Conservation (phyloP, 2,113 vertebrate genomes). For the Paramisgurnus dabryanus region DNA sequence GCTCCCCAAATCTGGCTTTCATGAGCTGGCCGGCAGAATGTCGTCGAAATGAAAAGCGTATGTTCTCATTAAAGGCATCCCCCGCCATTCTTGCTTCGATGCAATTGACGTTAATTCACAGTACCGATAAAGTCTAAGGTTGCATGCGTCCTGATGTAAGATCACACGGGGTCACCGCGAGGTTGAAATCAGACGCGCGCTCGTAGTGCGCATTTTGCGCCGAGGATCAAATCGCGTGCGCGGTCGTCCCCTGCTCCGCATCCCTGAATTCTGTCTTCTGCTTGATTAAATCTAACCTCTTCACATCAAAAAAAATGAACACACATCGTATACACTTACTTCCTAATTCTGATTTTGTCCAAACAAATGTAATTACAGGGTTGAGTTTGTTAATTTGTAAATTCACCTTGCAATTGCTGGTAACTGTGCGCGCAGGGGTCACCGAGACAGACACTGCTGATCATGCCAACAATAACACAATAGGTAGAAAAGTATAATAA, state of each 20-base stretch:
- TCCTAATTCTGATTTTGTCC: conserved; percentile 51
- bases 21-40: conserved; percentile 50
- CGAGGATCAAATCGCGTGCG: conserved; percentile 57
- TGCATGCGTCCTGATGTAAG: conserved; percentile 63
- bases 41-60: conserved; percentile 71
- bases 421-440: conserved; percentile 40
- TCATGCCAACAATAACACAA: neutral
- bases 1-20: conserved; percentile 37
- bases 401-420: conserved; percentile 55
- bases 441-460: conserved; percentile 12
- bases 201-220: conserved; percentile 54
- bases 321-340: conserved; percentile 44
- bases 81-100: conserved; percentile 55
- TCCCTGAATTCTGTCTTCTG: conserved; percentile 27
- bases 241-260: conserved; percentile 21
- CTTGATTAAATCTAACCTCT: conserved; percentile 52
- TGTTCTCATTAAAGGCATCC: conserved; percentile 64
- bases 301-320: conserved; percentile 41
- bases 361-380: conserved; percentile 49
- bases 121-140: conserved; percentile 64
- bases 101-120: conserved; percentile 71
- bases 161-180: conserved; percentile 70
- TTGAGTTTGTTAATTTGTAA: conserved; percentile 52
- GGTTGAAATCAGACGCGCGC: conserved; percentile 65
- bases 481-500: neutral